Evolutionary conservation across 35 echinoderm and acorn worm genomes (phyloP).

Genomic region (Strongylocentrotus purpuratus): DNA sequence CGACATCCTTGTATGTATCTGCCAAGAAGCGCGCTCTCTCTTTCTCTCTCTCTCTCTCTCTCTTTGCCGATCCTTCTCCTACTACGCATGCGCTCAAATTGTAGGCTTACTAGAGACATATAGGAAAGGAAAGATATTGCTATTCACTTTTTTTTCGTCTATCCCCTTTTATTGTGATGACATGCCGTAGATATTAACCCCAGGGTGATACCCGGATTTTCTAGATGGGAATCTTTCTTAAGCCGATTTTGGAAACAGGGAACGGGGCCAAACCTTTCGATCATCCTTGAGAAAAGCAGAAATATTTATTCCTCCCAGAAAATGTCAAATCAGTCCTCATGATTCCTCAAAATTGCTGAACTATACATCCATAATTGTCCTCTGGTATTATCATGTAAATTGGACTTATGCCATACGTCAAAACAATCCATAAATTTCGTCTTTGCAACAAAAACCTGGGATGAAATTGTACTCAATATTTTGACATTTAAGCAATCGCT

Average conservation of each 20-base stretch:
- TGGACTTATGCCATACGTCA: background rate
- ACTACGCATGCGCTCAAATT: background rate
- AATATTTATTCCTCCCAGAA: background rate
- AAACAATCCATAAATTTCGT: background rate
- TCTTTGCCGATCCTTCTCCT: background rate
- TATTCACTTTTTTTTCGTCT: background rate
- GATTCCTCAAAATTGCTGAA: background rate
- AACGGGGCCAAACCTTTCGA: background rate
- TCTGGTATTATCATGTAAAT: background rate
- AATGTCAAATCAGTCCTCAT: background rate
- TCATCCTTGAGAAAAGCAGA: background rate
- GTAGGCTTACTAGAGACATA: background rate
- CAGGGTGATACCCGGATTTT: background rate
- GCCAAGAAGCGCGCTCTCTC: too few relatives aligned
- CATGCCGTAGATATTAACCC: background rate
- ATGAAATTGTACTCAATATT: background rate
- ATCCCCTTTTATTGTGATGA: background rate
- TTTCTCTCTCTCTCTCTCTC: background rate
- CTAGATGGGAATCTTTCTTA: background rate
- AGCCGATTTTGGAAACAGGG: conserved; percentile 1
- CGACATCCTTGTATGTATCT: too few relatives aligned
- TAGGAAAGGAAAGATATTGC: background rate
- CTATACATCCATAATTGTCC: background rate
- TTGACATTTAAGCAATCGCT: background rate
- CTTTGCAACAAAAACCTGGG: background rate